phyloP scores from a whole-genome alignment of 2,113 vertebrate species.

The Pionites leucogaster region DNA sequence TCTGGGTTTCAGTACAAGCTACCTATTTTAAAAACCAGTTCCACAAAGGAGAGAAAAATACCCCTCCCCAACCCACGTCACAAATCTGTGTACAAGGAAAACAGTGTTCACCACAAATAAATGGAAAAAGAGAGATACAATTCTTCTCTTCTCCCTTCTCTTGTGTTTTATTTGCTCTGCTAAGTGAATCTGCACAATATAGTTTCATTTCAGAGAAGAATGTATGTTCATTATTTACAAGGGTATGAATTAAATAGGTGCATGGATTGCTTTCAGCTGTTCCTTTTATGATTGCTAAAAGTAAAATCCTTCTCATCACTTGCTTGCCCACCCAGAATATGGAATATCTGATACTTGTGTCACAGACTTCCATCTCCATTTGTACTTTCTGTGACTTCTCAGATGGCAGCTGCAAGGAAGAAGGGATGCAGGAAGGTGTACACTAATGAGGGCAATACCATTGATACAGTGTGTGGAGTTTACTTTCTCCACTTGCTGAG shows the following conservation, averaged over 20 bases:
- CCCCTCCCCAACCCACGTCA: accelerated
- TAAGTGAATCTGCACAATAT: neutral
- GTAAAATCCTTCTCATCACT: neutral
- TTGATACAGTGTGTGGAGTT: neutral
- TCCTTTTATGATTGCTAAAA: neutral
- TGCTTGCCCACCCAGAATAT: neutral
- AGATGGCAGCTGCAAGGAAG: neutral
- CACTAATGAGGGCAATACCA: neutral
- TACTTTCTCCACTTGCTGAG: conserved; percentile 13
- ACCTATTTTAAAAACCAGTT: neutral
- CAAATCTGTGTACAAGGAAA: neutral
- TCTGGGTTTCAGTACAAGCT: neutral
- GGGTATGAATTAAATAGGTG: neutral
- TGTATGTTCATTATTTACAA: neutral
- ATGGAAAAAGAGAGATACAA: neutral
- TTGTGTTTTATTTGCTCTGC: neutral
- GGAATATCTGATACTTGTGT: neutral
- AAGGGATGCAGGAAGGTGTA: neutral
- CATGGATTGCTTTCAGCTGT: neutral
- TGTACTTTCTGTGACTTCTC: neutral
- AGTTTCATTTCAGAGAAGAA: neutral
- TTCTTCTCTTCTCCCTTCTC: neutral
- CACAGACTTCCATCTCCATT: neutral
- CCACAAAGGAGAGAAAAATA: neutral
- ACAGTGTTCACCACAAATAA: neutral